Conservation (phyloP, 2,113 vertebrate species). For the Salvelinus fontinalis region DNA sequence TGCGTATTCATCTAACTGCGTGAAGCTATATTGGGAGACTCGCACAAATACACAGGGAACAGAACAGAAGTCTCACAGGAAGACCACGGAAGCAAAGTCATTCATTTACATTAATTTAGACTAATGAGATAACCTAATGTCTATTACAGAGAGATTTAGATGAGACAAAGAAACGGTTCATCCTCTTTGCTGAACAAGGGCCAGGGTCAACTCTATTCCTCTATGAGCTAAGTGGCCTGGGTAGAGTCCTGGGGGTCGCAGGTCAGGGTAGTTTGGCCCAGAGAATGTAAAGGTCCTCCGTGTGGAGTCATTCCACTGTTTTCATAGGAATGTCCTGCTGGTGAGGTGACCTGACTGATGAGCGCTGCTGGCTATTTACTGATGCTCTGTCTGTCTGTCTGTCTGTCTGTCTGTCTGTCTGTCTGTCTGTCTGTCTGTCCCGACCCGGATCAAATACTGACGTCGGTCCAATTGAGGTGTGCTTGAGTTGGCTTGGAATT, state of each 20-base stretch:
- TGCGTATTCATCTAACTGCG: no score
- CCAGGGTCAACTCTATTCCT: neutral
- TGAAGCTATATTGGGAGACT: no score
- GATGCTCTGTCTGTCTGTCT: no score
- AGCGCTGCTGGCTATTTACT: neutral
- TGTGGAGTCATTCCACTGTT: constrained; percentile 4
- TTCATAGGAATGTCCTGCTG: neutral
- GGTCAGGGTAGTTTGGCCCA: constrained; percentile 11
- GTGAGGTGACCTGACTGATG: neutral
- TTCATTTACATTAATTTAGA: neutral
- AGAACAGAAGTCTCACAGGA: neutral
- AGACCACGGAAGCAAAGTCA: neutral
- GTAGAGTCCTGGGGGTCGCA: neutral
- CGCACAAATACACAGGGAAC: no score
- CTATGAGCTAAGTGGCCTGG: neutral
- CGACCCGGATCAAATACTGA: no score
- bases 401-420: no score
- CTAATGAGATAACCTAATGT: constrained; percentile 8
- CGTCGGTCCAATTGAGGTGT: no score
- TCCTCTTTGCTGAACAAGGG: neutral
- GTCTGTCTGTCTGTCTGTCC: no score
- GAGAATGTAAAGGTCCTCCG: neutral
- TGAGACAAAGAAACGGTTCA: neutral
- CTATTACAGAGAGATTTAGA: neutral
- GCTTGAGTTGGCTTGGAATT: no score